Evolutionary conservation across 1,140 invertebrate genomes (phyloP), one percentile per base, ranked within the genome.

Genomic region (Triops longicaudatus): DNA sequence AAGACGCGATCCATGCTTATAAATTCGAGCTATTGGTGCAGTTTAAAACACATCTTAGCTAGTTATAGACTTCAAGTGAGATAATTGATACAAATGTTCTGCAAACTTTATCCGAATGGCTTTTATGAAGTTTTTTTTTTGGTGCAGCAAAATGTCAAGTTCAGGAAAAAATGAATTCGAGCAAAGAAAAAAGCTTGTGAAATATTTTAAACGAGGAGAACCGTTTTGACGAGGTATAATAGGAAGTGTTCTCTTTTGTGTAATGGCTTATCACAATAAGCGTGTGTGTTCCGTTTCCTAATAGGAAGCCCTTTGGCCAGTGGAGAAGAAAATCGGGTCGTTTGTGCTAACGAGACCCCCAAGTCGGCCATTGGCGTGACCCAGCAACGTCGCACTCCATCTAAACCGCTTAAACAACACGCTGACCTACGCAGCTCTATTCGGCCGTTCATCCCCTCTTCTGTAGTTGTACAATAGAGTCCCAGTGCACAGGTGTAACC

Each of bases 181-280:
- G 14, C 50, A 22, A 63, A 3, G 50, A 17, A 63, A 6, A n/a
- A 63, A 63, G 31, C n/a, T 63, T 6, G 50, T 6, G 22, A 63
- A 63, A 22, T 12, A n/a, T 5, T 17, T 4, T 63, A 63, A 63
- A 63, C 10, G 9, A 14, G 17, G 22, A 14, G 22, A 14, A 63
- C 0, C 14, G 10, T 10, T n/a, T n/a, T 17, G 6, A 17, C 50
- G 50, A 22, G 50, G 14, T 63, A 63, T 37, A 37, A 37, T 37
- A 37, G 31, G 31, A 37, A 37, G 31, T 37, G 31, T 37, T 37
- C 50, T 63, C 22, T 63, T 63, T 63, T 63, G 22, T 63, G 50
- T 63, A 63, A 63, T 63, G 50, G 50, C 50, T 63, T 63, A 63
- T 63, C 50, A 63, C 50, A 63, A 63, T 63, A 63, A 63, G 50